Base-by-base conservation (phyloP, 2,113 vertebrate genomes). In the Eudorcas thomsonii region DNA sequence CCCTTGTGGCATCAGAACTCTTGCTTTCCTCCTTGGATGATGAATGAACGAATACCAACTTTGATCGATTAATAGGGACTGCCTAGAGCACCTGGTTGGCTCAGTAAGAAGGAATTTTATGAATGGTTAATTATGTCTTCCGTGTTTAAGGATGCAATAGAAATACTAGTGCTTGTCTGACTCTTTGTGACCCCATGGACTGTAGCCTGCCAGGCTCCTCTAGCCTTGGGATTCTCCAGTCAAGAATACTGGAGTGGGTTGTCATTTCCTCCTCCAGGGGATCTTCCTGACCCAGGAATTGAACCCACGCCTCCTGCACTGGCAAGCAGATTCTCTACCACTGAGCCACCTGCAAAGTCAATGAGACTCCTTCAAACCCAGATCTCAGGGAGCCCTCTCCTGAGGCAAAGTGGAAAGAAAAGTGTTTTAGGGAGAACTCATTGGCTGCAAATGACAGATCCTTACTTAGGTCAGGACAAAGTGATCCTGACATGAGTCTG, bases 61-160 rank as follows among this genome's bases (percentile, higher is more conserved):
- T 55, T 91, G 88, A 96, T 95, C 2, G 1, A 74, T 97, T 97
- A 88, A 59, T 81, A 84, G 77, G 33, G 87, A 54, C 89, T 96
- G 60, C 77, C 60, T 90, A 80, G 43, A 86, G 89, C 55, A 78
- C 17, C 80, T 36, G 45, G 13, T 60, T 60, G 67, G 21, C 62
- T 87, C 78, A 36, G 59, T 48, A 67, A 92, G 67, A 77, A 71
- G 95, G 77, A 88, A 91, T 78, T 91, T 93, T 91, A 13, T 50
- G 36, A 80, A 77, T 93, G 96, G 94, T 98, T 98, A 96, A 96
- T 93, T 83, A 96, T 96, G 91, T 92, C 91, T 98, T 96, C 80
- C 64, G 12, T 59, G 30, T 25, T 60, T 55, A 48, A 54, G 0
- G 12, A 71, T 71, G 23, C 11, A 6, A 21, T 43, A 48, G 17